Percentiles rank a stretch among this genome's conserved stretches.
These are phyloP conservation scores for Nezara viridula DNA, from an alignment of 2,888 invertebrate genomes.

Conservation along the genomic window DNA sequence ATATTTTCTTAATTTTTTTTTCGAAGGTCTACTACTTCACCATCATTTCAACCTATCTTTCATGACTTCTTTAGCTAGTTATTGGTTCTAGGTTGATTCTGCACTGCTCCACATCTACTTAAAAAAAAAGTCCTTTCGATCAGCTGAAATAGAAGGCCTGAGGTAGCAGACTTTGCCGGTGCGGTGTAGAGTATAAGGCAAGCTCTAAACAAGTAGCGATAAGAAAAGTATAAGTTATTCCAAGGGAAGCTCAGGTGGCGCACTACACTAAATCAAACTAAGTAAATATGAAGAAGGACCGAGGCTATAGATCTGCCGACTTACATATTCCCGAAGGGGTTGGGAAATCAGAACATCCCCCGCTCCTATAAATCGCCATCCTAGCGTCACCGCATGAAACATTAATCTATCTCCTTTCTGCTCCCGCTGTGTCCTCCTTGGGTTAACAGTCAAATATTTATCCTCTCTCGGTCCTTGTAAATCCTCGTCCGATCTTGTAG, in stretches of 20 bases:
- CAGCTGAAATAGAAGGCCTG: no score
- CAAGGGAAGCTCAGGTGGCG: constrained; percentile 13
- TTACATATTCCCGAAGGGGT: constrained; percentile 44
- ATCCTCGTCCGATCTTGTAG: not conserved
- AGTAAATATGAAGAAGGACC: constrained; percentile 22
- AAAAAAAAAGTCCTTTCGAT: no score
- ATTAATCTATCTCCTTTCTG: constrained; percentile 48
- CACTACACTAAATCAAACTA: constrained; percentile 47
- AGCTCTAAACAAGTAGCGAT: constrained; percentile 26
- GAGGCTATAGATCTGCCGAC: constrained; percentile 14
- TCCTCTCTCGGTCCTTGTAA: not conserved
- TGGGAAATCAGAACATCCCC: constrained; percentile 28
- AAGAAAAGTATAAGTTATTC: constrained; percentile 37
- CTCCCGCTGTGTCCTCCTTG: constrained; percentile 22
- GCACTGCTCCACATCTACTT: no score
- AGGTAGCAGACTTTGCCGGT: not conserved
- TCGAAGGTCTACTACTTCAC: no score
- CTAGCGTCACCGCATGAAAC: constrained; percentile 44
- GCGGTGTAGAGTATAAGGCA: not conserved
- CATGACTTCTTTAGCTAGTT: no score
- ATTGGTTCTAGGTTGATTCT: no score
- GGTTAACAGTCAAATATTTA: constrained; percentile 44
- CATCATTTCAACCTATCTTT: no score
- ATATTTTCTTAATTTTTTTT: no score
- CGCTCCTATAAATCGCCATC: constrained; percentile 33